phyloP scores from a whole-genome alignment of 2,797 vertebrate genomes.

The Harpagifer antarcticus region DNA sequence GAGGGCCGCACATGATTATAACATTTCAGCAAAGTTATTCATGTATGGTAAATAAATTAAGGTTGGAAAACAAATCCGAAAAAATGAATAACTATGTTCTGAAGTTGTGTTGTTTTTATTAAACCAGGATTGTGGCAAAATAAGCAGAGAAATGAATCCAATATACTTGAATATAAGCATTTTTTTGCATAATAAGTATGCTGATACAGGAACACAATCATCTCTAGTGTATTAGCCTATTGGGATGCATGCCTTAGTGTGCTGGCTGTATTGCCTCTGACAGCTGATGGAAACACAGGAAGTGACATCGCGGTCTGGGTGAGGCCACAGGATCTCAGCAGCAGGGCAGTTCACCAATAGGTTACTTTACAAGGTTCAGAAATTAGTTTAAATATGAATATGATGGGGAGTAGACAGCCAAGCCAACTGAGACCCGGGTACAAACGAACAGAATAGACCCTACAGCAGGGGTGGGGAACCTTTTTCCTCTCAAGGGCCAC shows the following conservation, averaged over 20 bases:
- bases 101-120: neutral
- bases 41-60: neutral
- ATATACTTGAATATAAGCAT: neutral
- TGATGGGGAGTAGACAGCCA: too few species aligned
- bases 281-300: neutral
- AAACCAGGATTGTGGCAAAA: too few species aligned
- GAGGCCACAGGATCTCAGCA: conserved; percentile 1
- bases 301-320: neutral
- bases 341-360: neutral
- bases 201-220: neutral
- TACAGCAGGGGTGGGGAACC: too few species aligned
- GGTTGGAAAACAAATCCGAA: neutral
- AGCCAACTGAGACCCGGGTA: too few species aligned
- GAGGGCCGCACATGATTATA: too few species aligned
- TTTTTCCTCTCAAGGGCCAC: too few species aligned
- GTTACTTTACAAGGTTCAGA: too few species aligned
- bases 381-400: too few species aligned
- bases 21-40: too few species aligned
- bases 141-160: neutral
- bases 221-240: too few species aligned
- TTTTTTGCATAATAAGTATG: neutral
- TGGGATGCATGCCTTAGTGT: neutral
- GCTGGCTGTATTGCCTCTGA: neutral
- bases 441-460: too few species aligned
- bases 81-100: neutral